A percentile compares a stretch with the other conserved stretches of the same genome.
Conservation (phyloP, 2,113 vertebrate species). For the Lepus americanus region DNA sequence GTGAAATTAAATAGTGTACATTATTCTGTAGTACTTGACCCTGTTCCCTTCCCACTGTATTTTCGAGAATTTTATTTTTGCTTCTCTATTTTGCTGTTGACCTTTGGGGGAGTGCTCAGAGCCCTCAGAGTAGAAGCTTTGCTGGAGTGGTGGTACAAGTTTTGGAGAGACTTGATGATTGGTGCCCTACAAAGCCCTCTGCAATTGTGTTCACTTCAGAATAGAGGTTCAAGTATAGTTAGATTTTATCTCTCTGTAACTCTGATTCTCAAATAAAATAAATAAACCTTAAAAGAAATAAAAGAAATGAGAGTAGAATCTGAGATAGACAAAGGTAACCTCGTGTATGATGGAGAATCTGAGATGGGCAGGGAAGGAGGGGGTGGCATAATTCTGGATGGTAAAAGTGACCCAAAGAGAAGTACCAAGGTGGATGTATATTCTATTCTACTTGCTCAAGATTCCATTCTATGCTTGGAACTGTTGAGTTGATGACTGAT, state of each 20-base stretch:
- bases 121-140: background rate
- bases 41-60: background rate
- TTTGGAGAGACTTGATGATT: background rate
- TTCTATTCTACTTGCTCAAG: background rate
- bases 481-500: background rate
- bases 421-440: background rate
- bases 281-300: no score
- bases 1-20: background rate
- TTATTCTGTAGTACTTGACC: background rate
- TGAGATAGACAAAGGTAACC: background rate
- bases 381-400: background rate
- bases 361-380: background rate
- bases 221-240: background rate
- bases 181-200: background rate
- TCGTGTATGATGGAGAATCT: background rate
- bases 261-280: no score
- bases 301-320: background rate
- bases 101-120: background rate
- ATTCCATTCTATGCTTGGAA: background rate
- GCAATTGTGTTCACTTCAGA: background rate
- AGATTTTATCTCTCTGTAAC: background rate
- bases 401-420: background rate
- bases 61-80: background rate
- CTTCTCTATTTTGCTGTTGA: background rate
- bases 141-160: rapidly evolving